Evolutionary conservation across 2,797 vertebrate species (phyloP), one percentile per base, ranked within the genome.

Genomic region (Oryzias dopingdopingensis): DNA sequence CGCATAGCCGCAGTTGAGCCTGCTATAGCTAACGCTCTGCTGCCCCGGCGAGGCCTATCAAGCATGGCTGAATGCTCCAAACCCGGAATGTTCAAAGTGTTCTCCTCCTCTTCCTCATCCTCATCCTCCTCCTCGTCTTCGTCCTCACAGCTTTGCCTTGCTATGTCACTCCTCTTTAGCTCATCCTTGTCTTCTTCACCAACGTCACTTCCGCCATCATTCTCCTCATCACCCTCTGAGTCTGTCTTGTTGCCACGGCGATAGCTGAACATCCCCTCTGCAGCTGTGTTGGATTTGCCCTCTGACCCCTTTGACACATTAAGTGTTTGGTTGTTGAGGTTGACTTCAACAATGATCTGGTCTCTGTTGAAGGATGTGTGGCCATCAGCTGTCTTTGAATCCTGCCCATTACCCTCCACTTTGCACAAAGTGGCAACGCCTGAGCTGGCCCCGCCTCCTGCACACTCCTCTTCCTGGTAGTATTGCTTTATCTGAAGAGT

Each of bases 311-410:
- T 97, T 24, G 96, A 98, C 74, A 99, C 97, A 0, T 99, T 97
- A 45, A 99, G 91, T 0, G 96, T 99, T 86, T 99, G 96, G 86
- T 98, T 99, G 89, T 99, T 99, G 67, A 99, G 94, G 82, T 99
- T 99, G 80, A 99, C 96, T 88, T 99, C 97, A 50, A 99, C 97
- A 0, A 99, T 99, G 86, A 99, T 99, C 86, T 99, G 96, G 77
- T 99, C 94, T 56, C 89, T 89, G 86, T 94, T 94, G 73, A 94
- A 99, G 12, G 94, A 92, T 29, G 84, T 60, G n/a, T 92, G 87
- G 50, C 77, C 81, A 3, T 93, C 93, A 1, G 92, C 63, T 2
- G 83, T 81, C 56, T 91, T 92, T 5, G 90, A 90, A 0, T 93
- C 88, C 42, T 91, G 90, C 6, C 90, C 91, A 1, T 78, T 81